Evolutionary conservation across 1,140 invertebrate genomes (phyloP).

Genomic region (Musca domestica): DNA sequence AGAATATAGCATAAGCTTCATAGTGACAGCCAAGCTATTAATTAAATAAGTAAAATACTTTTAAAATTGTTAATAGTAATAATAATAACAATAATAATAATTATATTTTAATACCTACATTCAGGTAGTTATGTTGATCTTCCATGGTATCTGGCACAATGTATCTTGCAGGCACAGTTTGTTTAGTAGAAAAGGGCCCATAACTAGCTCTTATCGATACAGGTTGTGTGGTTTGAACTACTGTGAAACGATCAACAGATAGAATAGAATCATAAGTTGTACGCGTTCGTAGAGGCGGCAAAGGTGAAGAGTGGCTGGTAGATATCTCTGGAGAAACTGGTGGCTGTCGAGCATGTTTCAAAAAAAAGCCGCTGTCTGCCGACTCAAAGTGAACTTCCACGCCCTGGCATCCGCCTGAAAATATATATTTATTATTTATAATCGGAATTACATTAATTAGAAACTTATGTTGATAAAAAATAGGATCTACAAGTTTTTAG

Average conservation of each 20-base stretch:
- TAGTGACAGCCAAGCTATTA: no score
- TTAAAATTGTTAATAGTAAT: no score
- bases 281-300: constrained; percentile 40
- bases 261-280: constrained; percentile 62
- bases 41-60: no score
- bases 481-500: no score
- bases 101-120: constrained; percentile 36
- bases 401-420: constrained; percentile 16
- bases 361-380: constrained; percentile 84
- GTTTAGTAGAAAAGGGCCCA: constrained; percentile 89
- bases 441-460: neutral
- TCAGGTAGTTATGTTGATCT: constrained; percentile 47
- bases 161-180: constrained; percentile 87
- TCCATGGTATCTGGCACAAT: constrained; percentile 77
- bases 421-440: neutral
- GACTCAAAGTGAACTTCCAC: constrained; percentile 88
- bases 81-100: no score
- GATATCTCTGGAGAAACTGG: constrained; percentile 52
- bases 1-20: no score
- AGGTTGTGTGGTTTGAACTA: constrained; percentile 81
- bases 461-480: no score
- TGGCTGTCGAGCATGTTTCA: constrained; percentile 72
- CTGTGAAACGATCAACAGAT: constrained; percentile 79
- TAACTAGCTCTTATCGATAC: constrained; percentile 85
- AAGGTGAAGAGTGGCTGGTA: constrained; percentile 29